Conservation (phyloP, 2,113 vertebrate genomes). For the Siphamia tubifer region DNA sequence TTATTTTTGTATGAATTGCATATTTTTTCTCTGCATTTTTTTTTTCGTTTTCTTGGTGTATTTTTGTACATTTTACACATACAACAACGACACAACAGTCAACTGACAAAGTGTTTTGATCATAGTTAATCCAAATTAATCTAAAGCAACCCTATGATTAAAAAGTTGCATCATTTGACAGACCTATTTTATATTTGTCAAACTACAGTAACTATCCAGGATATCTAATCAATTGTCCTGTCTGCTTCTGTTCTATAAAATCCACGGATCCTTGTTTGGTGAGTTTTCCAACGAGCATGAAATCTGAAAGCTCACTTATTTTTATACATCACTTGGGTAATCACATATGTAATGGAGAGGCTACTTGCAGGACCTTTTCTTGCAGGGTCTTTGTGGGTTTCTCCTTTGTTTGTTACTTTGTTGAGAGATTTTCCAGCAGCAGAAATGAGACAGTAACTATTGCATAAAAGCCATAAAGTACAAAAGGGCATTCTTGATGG, state of each 20-base stretch:
- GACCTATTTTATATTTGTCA: neutral
- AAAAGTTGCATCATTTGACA: no score
- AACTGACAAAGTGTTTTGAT: no score
- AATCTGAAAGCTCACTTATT: neutral
- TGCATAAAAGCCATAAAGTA: conserved; percentile 30
- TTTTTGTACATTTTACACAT: no score
- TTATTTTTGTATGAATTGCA: no score
- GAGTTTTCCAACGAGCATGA: neutral
- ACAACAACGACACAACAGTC: no score
- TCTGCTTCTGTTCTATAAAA: neutral
- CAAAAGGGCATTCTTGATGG: conserved; percentile 9
- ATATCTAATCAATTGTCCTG: neutral
- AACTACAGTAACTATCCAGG: neutral
- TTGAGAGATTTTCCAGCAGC: neutral
- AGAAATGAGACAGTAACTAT: conserved; percentile 4
- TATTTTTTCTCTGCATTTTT: no score
- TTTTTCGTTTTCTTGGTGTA: no score
- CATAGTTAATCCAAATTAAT: no score
- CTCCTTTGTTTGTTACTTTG: conserved; percentile 3
- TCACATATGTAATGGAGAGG: no score
- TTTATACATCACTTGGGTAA: no score
- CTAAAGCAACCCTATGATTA: no score
- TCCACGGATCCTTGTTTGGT: neutral
- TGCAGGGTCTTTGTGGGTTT: neutral
- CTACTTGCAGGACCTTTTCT: neutral